These are phyloP conservation scores for Picathartes gymnocephalus DNA, from an alignment of 2,113 vertebrate genomes.

Conservation along the genomic window DNA sequence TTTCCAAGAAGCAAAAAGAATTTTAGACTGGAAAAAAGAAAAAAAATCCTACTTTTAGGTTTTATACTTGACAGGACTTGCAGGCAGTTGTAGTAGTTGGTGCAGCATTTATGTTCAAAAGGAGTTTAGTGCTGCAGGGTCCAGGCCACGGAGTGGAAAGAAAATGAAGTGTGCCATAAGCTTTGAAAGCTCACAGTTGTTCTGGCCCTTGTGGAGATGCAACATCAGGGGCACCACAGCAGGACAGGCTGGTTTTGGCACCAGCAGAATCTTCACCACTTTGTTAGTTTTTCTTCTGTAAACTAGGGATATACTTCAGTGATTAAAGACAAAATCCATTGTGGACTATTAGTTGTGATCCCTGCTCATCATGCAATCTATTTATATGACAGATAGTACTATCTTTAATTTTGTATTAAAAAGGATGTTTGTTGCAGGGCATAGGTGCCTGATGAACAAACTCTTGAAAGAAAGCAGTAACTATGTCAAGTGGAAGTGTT, in stretches of 20 bases:
- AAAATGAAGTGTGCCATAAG: neutral
- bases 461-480: neutral
- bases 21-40: neutral
- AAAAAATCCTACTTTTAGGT: neutral
- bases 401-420: neutral
- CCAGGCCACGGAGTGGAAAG: neutral
- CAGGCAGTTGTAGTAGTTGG: neutral
- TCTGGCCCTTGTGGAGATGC: neutral
- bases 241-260: neutral
- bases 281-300: neutral
- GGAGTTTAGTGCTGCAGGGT: neutral
- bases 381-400: neutral
- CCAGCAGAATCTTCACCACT: neutral
- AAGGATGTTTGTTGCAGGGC: neutral
- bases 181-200: neutral
- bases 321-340: neutral
- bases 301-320: neutral
- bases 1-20: neutral
- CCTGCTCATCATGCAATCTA: neutral
- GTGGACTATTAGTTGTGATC: fast-evolving
- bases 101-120: neutral
- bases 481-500: neutral
- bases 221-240: fast-evolving
- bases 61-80: neutral
- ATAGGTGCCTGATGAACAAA: neutral